Evolutionary conservation across 2,113 vertebrate species (phyloP).

Genomic region (Chionomys nivalis): DNA sequence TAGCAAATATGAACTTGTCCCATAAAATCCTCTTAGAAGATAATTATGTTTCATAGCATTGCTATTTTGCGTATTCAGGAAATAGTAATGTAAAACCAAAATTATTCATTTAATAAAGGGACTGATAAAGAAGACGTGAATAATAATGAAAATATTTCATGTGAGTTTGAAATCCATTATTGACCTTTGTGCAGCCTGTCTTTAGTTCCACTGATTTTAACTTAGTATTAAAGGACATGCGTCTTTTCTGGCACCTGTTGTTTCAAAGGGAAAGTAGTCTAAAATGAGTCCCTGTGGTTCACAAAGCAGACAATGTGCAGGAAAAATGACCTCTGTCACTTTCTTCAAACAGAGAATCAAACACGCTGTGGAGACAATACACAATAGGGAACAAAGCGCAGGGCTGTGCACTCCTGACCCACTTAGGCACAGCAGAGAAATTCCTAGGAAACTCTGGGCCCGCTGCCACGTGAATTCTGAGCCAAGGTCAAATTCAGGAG

Average conservation of each 20-base stretch:
- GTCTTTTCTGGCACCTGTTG: background rate
- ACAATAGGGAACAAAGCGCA: constrained; percentile 20
- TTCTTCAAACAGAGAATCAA: constrained; percentile 26
- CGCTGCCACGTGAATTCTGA: background rate
- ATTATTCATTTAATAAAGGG: background rate
- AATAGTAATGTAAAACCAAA: constrained; percentile 17
- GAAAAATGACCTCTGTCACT: background rate
- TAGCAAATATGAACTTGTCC: constrained; percentile 3
- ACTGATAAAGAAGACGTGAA: background rate
- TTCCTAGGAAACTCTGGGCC: constrained; percentile 50
- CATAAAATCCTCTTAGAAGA: constrained; percentile 25
- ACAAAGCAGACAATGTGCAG: constrained; percentile 28
- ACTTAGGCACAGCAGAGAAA: constrained; percentile 27
- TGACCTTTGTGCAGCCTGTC: background rate
- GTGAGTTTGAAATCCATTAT: constrained; percentile 19
- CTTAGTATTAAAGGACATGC: background rate
- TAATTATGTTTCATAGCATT: constrained; percentile 8
- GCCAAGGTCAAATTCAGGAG: constrained; percentile 46
- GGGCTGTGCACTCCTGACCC: background rate
- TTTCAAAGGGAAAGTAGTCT: background rate
- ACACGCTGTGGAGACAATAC: constrained; percentile 7
- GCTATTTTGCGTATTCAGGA: background rate
- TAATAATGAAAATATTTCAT: constrained; percentile 9
- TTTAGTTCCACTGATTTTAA: background rate
- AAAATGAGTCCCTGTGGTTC: background rate